Conservation (phyloP, 2,797 vertebrate genomes). For the Aeoliscus strigatus region DNA sequence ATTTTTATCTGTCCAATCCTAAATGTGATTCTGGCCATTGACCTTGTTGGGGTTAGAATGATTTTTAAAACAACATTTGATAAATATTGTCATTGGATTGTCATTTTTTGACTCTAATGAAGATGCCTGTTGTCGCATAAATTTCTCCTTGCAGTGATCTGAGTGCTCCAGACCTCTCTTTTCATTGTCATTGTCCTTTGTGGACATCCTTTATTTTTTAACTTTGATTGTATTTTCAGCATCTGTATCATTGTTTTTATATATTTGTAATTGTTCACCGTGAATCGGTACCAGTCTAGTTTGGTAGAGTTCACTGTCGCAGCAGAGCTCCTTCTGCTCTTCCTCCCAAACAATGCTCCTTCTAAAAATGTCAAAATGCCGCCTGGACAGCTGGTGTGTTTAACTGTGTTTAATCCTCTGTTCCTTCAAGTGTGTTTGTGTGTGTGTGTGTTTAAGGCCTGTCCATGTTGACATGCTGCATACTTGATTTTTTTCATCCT, state of each 20-base stretch:
- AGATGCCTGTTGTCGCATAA: too few relatives aligned
- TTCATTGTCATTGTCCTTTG: too few relatives aligned
- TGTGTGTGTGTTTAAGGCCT: constrained; percentile 1
- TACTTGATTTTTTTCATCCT: background rate
- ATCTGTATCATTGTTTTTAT: constrained; percentile 25
- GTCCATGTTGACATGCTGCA: constrained; percentile 4
- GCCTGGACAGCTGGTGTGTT: constrained; percentile 8
- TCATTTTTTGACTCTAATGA: too few relatives aligned
- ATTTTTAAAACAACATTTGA: too few relatives aligned
- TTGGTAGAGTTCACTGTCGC: constrained; percentile 6
- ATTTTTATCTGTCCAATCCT: too few relatives aligned
- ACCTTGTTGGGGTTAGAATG: too few relatives aligned
- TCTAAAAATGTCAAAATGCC: constrained; percentile 2
- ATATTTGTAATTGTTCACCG: too few relatives aligned
- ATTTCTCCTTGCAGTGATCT: too few relatives aligned
- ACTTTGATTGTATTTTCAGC: constrained; percentile 20
- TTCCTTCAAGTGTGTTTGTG: constrained; percentile 3
- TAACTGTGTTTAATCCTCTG: constrained; percentile 6
- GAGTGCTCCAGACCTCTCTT: too few relatives aligned
- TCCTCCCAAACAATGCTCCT: constrained; percentile 5
- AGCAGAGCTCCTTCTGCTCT: constrained; percentile 5
- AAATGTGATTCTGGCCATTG: too few relatives aligned
- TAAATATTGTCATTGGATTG: too few relatives aligned
- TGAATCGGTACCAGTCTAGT: background rate
- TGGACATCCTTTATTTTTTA: too few relatives aligned